Base-by-base conservation (phyloP, 2,113 vertebrate genomes). In the Vimba vimba region DNA sequence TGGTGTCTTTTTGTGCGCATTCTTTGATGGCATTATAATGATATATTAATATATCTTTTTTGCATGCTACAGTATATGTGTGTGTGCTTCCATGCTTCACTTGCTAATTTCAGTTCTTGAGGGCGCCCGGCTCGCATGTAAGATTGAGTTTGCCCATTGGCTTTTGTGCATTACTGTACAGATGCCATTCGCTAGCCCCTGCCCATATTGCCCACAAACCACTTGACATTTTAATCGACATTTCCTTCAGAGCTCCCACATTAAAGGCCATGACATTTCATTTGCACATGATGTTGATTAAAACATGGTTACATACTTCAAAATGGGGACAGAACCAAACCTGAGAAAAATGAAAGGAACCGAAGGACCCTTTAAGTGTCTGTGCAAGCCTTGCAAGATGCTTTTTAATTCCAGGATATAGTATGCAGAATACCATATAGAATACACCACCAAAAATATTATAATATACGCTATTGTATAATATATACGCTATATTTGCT, bases 181-280 rank as follows among this genome's bases (percentile, higher is more conserved):
- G 91, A 91, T 93, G 94, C 92, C 92, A 94, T 94, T 94, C 91
- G 89, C 91, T 91, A 91, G 55, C 80, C 62, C 77, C 91, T 91
- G 93, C 91, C 90, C 91, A 79, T 92, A 90, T 93, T 94, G 93
- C 93, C 94, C 91, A 92, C 92, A 94, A 82, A 94, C 93, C 93
- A 94, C 95, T 94, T 95, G 94, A 95, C 95, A 95, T 95, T 95
- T 95, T 93, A 95, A 94, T 94, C 93, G 93, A 95, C 94, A 95
- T 95, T 95, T 95, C 93, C 94, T 94, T 93, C 91, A 93, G 93
- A 94, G 93, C 94, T 93, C 92, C 93, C 91, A 92, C 93, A 95
- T 95, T 95, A 95, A 95, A 95, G 95, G 94, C 89, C 92, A 91
- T 93, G 94, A 94, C 94, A 95, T 95, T 95, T 95, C 93, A 95